Conservation (phyloP, 2,797 vertebrate genomes). For the Schizopygopsis malacanthus region DNA sequence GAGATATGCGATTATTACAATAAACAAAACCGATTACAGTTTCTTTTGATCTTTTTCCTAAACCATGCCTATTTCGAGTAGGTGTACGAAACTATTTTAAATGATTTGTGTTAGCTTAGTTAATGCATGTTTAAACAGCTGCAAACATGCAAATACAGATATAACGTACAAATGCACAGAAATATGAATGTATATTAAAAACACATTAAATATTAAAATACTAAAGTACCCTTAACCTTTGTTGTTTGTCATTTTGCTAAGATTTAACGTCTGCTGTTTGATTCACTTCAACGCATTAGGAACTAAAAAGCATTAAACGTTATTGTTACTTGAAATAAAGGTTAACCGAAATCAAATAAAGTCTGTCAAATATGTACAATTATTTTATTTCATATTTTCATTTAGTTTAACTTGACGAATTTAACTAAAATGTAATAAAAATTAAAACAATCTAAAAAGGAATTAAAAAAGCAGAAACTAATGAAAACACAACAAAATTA, state of each 20-base stretch:
- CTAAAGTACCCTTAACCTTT: background rate
- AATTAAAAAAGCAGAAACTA: too few relatives aligned
- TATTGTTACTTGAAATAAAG: background rate
- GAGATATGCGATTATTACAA: background rate
- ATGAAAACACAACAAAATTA: too few relatives aligned
- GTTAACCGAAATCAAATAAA: background rate
- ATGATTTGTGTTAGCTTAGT: conserved; percentile 16
- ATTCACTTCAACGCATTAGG: background rate
- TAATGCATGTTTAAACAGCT: conserved; percentile 7
- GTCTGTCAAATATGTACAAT: background rate
- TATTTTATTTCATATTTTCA: background rate
- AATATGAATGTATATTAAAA: background rate
- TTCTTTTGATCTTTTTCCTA: background rate
- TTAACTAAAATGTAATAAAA: background rate
- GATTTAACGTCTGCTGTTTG: background rate
- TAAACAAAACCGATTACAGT: background rate
- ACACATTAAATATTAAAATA: background rate
- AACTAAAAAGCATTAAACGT: too few relatives aligned
- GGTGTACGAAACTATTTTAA: background rate
- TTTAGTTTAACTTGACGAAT: background rate
- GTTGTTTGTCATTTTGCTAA: background rate
- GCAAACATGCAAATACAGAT: background rate
- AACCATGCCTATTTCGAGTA: background rate
- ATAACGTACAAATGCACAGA: background rate
- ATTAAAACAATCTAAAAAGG: too few relatives aligned